phyloP scores from a whole-genome alignment of 2,888 invertebrate species.

The Mesorhabditis belari region DNA sequence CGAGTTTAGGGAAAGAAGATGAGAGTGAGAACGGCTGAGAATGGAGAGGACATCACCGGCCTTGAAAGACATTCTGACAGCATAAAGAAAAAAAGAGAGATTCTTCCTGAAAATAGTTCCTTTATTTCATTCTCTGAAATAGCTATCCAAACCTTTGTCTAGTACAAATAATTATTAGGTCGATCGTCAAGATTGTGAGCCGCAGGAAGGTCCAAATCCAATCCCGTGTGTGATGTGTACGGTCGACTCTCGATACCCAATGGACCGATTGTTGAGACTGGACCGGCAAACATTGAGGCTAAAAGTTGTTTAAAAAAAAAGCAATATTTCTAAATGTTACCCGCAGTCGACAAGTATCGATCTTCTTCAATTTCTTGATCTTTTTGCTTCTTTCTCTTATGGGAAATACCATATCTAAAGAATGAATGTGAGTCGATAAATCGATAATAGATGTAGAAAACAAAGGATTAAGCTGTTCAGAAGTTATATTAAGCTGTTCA shows the following conservation, averaged over 20 bases:
- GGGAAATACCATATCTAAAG: slow-evolving; percentile 51
- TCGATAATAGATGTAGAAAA: too few relatives aligned
- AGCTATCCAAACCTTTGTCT: too few relatives aligned
- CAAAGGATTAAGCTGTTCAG: too few relatives aligned
- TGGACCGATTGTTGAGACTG: slow-evolving; percentile 18
- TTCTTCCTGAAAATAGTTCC: too few relatives aligned
- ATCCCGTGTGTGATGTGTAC: slow-evolving; percentile 34
- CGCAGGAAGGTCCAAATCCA: slow-evolving; percentile 47
- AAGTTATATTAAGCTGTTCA: too few relatives aligned
- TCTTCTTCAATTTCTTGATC: slow-evolving; percentile 50
- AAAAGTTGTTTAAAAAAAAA: slow-evolving; percentile 6
- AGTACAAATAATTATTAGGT: slow-evolving; percentile 43
- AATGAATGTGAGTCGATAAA: too few relatives aligned
- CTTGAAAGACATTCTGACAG: too few relatives aligned
- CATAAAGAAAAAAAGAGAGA: too few relatives aligned
- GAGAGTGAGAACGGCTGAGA: too few relatives aligned
- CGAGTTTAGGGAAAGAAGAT: too few relatives aligned
- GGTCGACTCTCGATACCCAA: slow-evolving; percentile 21
- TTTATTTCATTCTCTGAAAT: too few relatives aligned
- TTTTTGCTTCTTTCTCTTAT: slow-evolving; percentile 50
- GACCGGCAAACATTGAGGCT: slow-evolving; percentile 40
- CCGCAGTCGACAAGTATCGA: slow-evolving; percentile 39
- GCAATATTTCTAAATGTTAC: slow-evolving; percentile 9
- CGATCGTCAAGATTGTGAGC: slow-evolving; percentile 46
- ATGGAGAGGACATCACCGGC: too few relatives aligned